phyloP scores from a whole-genome alignment of 2,888 invertebrate genomes.

The Hydriomena furcata region DNA sequence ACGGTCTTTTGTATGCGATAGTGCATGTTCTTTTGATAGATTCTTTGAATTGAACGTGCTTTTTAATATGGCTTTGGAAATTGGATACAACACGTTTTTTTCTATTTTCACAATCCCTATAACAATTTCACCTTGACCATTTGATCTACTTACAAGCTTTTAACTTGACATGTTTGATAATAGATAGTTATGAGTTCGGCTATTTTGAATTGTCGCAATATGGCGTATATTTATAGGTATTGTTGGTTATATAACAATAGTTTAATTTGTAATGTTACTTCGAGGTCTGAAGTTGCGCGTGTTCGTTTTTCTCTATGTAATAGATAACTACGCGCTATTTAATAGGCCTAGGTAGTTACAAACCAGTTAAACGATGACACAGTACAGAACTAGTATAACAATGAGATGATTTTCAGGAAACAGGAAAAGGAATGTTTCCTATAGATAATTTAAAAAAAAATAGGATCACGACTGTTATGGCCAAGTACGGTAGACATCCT shows the following conservation, averaged over 20 bases:
- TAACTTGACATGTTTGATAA: too few relatives aligned
- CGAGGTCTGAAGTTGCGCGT: slow-evolving; percentile 4
- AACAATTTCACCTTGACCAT: slow-evolving; percentile 11
- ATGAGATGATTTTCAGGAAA: neutral
- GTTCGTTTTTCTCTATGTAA: slow-evolving; percentile 3
- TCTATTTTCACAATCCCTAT: slow-evolving; percentile 3
- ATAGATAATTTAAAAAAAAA: too few relatives aligned
- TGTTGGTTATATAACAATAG: slow-evolving; percentile 5
- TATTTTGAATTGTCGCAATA: neutral
- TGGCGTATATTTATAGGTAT: too few relatives aligned
- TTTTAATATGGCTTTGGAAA: slow-evolving; percentile 37
- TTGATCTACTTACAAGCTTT: neutral
- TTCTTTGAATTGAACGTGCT: slow-evolving; percentile 42
- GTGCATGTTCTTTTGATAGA: slow-evolving; percentile 39
- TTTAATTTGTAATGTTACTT: slow-evolving; percentile 10
- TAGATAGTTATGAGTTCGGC: too few relatives aligned
- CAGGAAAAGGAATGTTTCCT: slow-evolving; percentile 20
- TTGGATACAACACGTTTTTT: slow-evolving; percentile 50
- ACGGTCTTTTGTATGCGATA: slow-evolving; percentile 41
- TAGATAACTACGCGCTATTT: slow-evolving; percentile 2
- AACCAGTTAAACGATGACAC: slow-evolving; percentile 9
- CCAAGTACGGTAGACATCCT: too few relatives aligned
- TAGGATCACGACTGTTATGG: too few relatives aligned
- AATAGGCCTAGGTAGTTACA: neutral
- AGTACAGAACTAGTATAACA: neutral